Base-by-base conservation (phyloP, 1,140 invertebrate species). In the Globodera ellingtonae region DNA sequence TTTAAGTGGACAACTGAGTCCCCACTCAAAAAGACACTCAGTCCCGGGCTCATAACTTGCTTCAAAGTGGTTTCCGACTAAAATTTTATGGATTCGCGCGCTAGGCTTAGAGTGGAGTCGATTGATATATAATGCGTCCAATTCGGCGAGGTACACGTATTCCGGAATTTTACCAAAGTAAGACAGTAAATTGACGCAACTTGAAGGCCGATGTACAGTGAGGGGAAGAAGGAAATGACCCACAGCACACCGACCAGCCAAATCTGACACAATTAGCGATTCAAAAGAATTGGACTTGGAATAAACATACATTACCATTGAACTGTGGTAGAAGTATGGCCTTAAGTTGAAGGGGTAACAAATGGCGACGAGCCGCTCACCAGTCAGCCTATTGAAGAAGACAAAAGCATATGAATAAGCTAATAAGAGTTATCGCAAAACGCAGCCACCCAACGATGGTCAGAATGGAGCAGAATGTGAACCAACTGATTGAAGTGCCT, bases 381-480 rank as follows among this genome's bases (percentile, higher is more conserved):
- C 77, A 9, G 85, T 88, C 21, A 88, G 56, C 8, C 79, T 47
- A 15, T 84, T 82, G 35, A 86, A 84, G 5, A 83, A 85, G 4
- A 83, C 67, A 44, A 71, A 24, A 70, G 15, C 7, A 8, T 70
- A 24, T 13, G 2, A 44, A 52, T 8, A 47, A 79, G 35, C 1
- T 6, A n/a, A 18, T 9, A 35, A 65, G 7, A 46, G 4, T 79
- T 24, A 35, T 35, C 35, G 35, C 35, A 35, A 35, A 35, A 35
- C 35, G 35, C 35, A 35, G 35, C 35, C n/a, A 69, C 59, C 69
- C 75, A 13, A 84, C 83, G 48, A 83, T 84, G 46, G 77, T 71
- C 3, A 84, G 75, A 50, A 89, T 86, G 8, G 87, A 88, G 62
- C 82, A 83, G 65, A 86, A 89, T 8, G 87, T 88, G 78, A 88